These are phyloP conservation scores for Ctenochaetus hawaiiensis DNA, from an alignment of 2,797 vertebrate genomes.

Conservation along the genomic window DNA sequence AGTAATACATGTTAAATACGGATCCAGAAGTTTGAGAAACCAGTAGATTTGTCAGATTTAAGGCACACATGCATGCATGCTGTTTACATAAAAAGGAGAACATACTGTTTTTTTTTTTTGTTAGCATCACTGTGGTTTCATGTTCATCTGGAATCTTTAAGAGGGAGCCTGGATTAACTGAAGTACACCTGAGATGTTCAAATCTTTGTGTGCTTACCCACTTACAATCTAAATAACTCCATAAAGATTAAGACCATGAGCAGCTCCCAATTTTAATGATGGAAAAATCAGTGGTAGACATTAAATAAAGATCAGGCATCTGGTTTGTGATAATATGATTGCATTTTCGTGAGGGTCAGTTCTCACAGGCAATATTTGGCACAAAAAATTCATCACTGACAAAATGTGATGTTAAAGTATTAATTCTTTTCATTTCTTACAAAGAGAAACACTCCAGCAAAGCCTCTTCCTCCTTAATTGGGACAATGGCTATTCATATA, in stretches of 20 bases:
- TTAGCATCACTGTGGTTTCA: slow-evolving; percentile 1
- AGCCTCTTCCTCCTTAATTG: neutral
- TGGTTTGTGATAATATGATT: neutral
- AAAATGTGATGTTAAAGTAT: neutral
- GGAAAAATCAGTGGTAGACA: neutral
- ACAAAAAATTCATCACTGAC: neutral
- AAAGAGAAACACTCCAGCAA: neutral
- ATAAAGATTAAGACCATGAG: neutral
- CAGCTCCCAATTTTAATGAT: neutral
- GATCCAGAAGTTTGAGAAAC: slow-evolving; percentile 30
- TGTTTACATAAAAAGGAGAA: slow-evolving; percentile 32
- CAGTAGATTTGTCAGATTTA: slow-evolving; percentile 21
- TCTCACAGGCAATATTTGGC: neutral
- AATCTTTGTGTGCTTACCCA: too few relatives aligned
- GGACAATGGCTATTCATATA: neutral
- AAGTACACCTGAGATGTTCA: neutral
- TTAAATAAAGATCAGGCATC: neutral
- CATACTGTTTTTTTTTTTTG: slow-evolving; percentile 26
- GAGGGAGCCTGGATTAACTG: neutral
- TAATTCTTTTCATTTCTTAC: neutral
- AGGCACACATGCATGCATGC: slow-evolving; percentile 54
- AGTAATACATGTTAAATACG: slow-evolving; percentile 35
- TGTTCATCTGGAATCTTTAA: neutral
- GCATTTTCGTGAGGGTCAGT: neutral
- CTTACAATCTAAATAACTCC: neutral